Percentiles rank a stretch among this genome's conserved stretches.
Conservation (phyloP, 2,797 vertebrate genomes). For the Tamandua tetradactyla region DNA sequence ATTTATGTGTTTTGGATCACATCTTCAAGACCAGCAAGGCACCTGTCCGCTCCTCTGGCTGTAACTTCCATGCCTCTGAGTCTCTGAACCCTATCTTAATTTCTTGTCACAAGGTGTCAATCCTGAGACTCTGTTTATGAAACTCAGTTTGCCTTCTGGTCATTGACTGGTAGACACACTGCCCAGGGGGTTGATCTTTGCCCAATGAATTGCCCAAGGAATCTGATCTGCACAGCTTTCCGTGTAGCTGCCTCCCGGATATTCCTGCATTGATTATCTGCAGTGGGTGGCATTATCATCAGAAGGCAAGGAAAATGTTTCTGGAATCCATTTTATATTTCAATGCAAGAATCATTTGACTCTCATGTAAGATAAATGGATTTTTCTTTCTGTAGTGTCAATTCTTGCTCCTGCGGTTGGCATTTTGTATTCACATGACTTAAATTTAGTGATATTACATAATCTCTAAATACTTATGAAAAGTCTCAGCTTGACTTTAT, state of each 20-base stretch:
- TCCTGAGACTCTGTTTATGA: not conserved
- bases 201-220: not conserved
- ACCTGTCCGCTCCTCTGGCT: not conserved
- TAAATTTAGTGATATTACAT: slow-evolving; percentile 51
- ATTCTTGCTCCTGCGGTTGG: not conserved
- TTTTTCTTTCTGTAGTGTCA: not conserved
- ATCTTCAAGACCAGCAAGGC: not conserved
- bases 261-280: not conserved
- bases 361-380: slow-evolving; percentile 16
- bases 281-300: not conserved
- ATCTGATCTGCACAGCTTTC: not conserved
- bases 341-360: not conserved
- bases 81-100: not conserved
- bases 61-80: not conserved
- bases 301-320: not conserved
- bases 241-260: not conserved
- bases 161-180: not conserved
- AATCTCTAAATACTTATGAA: slow-evolving; percentile 51
- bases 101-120: not conserved
- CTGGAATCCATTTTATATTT: not conserved
- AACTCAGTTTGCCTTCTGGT: not conserved
- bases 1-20: not conserved
- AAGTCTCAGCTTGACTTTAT: slow-evolving; percentile 35
- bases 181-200: not conserved
- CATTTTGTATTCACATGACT: slow-evolving; percentile 30